phyloP scores from a whole-genome alignment of 2,797 vertebrate species.

The Holocentrus rufus region DNA sequence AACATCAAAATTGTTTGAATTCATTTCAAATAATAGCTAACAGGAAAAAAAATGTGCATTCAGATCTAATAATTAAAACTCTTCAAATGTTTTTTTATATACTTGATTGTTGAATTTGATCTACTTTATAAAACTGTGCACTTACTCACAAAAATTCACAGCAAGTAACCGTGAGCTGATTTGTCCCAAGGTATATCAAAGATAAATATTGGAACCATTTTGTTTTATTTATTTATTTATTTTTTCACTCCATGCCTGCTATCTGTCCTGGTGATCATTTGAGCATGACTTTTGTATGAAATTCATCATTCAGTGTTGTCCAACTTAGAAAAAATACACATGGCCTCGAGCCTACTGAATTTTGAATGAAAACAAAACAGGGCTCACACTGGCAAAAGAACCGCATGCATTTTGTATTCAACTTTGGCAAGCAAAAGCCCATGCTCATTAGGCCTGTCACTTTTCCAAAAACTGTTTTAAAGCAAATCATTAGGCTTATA shows the following conservation, averaged over 20 bases:
- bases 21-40: too few species aligned
- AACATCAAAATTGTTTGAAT: too few species aligned
- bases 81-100: too few species aligned
- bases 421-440: slow-evolving; percentile 46
- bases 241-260: neutral
- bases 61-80: too few species aligned
- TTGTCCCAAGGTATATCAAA: too few species aligned
- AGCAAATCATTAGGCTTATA: slow-evolving; percentile 20
- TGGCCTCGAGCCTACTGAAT: slow-evolving; percentile 40
- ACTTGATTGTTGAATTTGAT: too few species aligned
- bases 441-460: slow-evolving; percentile 43
- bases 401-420: slow-evolving; percentile 53
- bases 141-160: too few species aligned
- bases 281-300: slow-evolving; percentile 28
- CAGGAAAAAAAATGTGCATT: too few species aligned
- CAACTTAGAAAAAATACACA: slow-evolving; percentile 42
- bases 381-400: slow-evolving; percentile 37
- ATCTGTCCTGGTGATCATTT: slow-evolving; percentile 26
- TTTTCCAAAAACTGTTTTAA: slow-evolving; percentile 41
- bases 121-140: too few species aligned
- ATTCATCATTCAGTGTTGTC: slow-evolving; percentile 29
- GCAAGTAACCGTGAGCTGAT: too few species aligned
- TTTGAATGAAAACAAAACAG: slow-evolving; percentile 59
- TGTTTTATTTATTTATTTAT: neutral
- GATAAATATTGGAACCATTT: too few species aligned